Evolutionary conservation across 2,888 invertebrate species (phyloP).

Genomic region (Eucriotettix oculatus): DNA sequence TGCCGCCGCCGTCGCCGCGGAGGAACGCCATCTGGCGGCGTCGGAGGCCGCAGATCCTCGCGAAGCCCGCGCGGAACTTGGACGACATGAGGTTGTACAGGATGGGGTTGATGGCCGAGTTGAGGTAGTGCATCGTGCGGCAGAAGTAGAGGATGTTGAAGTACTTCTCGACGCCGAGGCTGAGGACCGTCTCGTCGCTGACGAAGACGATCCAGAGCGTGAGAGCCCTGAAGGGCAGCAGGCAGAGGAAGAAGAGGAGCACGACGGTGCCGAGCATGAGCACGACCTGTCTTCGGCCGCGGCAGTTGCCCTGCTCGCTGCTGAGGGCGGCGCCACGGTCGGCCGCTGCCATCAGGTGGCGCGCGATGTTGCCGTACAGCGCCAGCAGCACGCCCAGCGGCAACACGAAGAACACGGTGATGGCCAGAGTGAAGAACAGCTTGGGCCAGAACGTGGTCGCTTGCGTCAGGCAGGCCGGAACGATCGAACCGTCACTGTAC

Average conservation of each 20-base stretch:
- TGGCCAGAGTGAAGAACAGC: conserved; percentile 59
- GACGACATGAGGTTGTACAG: conserved; percentile 84
- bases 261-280: conserved; percentile 82
- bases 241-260: conserved; percentile 74
- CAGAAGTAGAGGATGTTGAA: conserved; percentile 71
- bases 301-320: conserved; percentile 40
- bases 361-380: conserved; percentile 69
- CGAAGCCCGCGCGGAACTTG: conserved; percentile 71
- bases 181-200: conserved; percentile 37
- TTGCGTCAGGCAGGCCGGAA: conserved; percentile 62
- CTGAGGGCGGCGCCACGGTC: conserved; percentile 28
- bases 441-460: conserved; percentile 59
- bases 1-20: neutral
- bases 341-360: conserved; percentile 60
- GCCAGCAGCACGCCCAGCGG: conserved; percentile 64
- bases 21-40: conserved; percentile 7
- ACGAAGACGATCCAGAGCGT: conserved; percentile 76
- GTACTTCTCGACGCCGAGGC: conserved; percentile 63
- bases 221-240: conserved; percentile 75
- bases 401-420: conserved; percentile 61
- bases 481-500: conserved; percentile 50
- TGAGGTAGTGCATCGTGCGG: conserved; percentile 74
- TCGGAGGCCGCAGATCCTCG: conserved; percentile 39
- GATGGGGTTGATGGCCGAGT: conserved; percentile 82
- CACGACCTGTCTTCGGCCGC: conserved; percentile 46